A percentile compares a stretch with the other conserved stretches of the same genome.
Evolutionary conservation across 2,797 vertebrate species (phyloP).

Genomic region (Triplophysa yarkandensis): DNA sequence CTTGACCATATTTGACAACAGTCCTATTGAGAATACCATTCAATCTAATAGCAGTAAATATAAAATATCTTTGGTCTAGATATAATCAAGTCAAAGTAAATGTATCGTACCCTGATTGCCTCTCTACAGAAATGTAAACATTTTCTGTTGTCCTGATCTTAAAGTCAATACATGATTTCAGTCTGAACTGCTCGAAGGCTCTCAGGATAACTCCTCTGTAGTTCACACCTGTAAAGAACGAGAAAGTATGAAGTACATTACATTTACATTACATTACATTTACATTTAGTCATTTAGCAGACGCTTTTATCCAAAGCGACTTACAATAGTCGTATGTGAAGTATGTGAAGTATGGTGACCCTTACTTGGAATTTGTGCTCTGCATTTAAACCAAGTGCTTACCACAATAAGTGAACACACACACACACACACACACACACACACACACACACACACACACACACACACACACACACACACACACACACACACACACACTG

Average conservation of each 20-base stretch:
- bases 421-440: too few species aligned
- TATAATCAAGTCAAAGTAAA: background rate
- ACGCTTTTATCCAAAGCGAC: too few species aligned
- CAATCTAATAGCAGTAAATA: background rate
- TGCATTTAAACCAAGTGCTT: too few species aligned
- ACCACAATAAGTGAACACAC: too few species aligned
- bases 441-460: too few species aligned
- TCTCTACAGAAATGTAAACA: conserved; percentile 79
- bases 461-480: too few species aligned
- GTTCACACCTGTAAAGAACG: conserved; percentile 75
- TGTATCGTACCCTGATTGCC: conserved; percentile 76
- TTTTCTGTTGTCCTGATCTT: conserved; percentile 77
- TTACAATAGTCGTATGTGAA: too few species aligned
- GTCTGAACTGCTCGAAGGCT: conserved; percentile 82
- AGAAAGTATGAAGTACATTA: background rate
- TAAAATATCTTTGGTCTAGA: background rate
- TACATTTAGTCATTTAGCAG: too few species aligned
- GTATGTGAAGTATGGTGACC: too few species aligned
- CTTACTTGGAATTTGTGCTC: too few species aligned
- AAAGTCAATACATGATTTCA: conserved; percentile 90
- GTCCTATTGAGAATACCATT: background rate
- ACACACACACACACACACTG: too few species aligned
- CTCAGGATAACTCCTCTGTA: conserved; percentile 82
- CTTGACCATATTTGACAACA: too few species aligned
- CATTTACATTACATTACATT: background rate